These are phyloP conservation scores for Ladona fulva DNA, from an alignment of 1,140 invertebrate genomes.

Conservation along the genomic window DNA sequence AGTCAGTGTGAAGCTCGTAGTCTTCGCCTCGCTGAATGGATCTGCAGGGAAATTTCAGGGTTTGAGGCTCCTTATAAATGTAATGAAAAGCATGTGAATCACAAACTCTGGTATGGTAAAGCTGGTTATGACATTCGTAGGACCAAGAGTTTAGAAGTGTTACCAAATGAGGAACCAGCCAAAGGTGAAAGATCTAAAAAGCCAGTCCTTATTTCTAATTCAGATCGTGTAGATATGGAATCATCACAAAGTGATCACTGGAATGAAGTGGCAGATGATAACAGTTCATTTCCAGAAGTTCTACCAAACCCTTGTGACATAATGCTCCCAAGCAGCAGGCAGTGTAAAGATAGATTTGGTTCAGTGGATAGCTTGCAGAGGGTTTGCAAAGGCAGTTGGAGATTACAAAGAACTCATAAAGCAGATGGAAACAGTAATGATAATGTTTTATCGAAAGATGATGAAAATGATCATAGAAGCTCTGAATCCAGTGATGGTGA, in stretches of 20 bases:
- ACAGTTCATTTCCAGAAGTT: neutral
- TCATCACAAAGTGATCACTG: neutral
- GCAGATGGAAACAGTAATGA: neutral
- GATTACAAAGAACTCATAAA: slow-evolving; percentile 26
- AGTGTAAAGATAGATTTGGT: neutral
- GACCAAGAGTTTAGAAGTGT: neutral
- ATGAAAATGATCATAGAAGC: slow-evolving; percentile 30
- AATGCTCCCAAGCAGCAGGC: neutral
- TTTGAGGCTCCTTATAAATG: neutral
- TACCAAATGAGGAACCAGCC: neutral
- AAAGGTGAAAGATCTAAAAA: neutral
- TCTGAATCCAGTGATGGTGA: slow-evolving; percentile 31
- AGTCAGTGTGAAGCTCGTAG: slow-evolving; percentile 53
- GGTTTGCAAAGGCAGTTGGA: neutral
- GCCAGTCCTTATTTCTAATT: neutral
- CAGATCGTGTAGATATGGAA: neutral
- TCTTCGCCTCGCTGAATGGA: slow-evolving; percentile 56
- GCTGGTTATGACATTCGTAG: neutral
- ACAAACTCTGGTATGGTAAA: neutral
- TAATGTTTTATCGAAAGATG: slow-evolving; percentile 23
- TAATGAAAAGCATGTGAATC: neutral
- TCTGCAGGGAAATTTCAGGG: slow-evolving; percentile 31
- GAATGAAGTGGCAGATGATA: neutral
- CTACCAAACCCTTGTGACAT: neutral
- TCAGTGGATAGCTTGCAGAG: neutral